Percentiles rank a stretch among this genome's conserved stretches.
These are phyloP conservation scores for Lasioglossum leucozonium DNA, from an alignment of 2,888 invertebrate genomes.

Conservation along the genomic window DNA sequence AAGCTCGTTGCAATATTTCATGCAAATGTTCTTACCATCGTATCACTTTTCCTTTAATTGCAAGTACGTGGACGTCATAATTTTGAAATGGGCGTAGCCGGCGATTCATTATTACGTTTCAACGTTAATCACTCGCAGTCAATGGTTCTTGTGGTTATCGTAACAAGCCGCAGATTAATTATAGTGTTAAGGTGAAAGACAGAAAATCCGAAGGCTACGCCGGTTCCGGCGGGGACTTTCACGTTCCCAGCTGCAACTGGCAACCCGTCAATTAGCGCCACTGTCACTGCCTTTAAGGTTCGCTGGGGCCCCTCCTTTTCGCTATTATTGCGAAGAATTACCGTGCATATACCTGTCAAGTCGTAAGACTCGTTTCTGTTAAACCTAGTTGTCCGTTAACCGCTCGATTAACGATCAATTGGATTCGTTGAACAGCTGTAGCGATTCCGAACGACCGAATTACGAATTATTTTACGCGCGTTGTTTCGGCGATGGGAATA, in stretches of 20 bases:
- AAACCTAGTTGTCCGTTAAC: conserved; percentile 56
- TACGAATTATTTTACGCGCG: conserved; percentile 41
- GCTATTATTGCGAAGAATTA: conserved; percentile 77
- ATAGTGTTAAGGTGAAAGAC: conserved; percentile 72
- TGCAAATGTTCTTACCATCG: not conserved
- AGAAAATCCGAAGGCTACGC: conserved; percentile 74
- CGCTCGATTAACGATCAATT: conserved; percentile 79
- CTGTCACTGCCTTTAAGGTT: conserved; percentile 69
- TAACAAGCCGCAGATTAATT: conserved; percentile 73
- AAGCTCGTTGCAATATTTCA: not conserved
- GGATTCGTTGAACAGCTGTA: conserved; percentile 73
- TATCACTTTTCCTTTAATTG: conserved; percentile 32
- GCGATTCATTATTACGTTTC: conserved; percentile 45
- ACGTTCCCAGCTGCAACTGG: conserved; percentile 67
- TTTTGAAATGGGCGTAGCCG: conserved; percentile 54
- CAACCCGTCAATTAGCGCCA: conserved; percentile 77
- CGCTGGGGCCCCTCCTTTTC: conserved; percentile 60
- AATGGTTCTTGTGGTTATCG: conserved; percentile 59
- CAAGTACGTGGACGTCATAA: not conserved
- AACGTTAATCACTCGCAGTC: conserved; percentile 54
- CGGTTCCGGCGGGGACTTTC: conserved; percentile 69
- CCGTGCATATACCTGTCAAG: conserved; percentile 63
- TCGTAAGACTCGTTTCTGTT: conserved; percentile 60
- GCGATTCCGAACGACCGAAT: conserved; percentile 63
- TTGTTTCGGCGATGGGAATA: not conserved